Evolutionary conservation across 2,797 vertebrate genomes (phyloP), one percentile per base, ranked within the genome.

Genomic region (Myotis planiceps): DNA sequence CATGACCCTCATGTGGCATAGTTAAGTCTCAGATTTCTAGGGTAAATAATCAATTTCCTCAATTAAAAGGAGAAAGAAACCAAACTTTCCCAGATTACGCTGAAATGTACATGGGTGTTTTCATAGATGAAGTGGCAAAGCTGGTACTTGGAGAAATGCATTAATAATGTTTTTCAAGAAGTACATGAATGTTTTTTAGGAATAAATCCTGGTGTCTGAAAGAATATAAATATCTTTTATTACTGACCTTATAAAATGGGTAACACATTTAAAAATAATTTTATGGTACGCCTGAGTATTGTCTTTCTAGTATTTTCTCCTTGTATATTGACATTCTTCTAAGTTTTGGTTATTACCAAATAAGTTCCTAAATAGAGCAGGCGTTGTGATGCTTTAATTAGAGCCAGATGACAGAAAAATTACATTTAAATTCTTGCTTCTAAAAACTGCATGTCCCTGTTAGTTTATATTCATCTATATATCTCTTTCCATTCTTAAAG

Each of bases 161-260:
- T 27, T 55, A 58, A 66, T 85, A 89, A 68, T 89, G 93, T 95
- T 72, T 96, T 92, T 60, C 15, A 83, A 90, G 81, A 10, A 60
- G 71, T 49, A 53, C 9, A 53, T 27, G 21, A 55, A 69, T 15
- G 49, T 80, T 69, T 90, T 53, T 58, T 19, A 71, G 13, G 19
- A 81, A 72, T 84, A 60, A 47, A 76, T 42, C 49, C 5, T 76
- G 27, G 39, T 86, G 8, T 83, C 27, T 63, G 32, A 92, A 87
- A 49, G 19, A 87, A 72, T 25, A 15, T 13, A 66, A 91, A 65
- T 21, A 69, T 66, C 34, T 89, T 83, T 75, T 93, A 29, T 75
- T n/a, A 15, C 6, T 82, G 25, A 69, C 12, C 60, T 91, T 79
- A 60, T 82, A 76, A 68, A 88, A 55, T 78, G 51, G 19, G 55